A percentile compares a stretch with the other conserved stretches of the same genome.
Conservation (phyloP, 2,888 invertebrate genomes). For the Theodoxus fluviatilis region DNA sequence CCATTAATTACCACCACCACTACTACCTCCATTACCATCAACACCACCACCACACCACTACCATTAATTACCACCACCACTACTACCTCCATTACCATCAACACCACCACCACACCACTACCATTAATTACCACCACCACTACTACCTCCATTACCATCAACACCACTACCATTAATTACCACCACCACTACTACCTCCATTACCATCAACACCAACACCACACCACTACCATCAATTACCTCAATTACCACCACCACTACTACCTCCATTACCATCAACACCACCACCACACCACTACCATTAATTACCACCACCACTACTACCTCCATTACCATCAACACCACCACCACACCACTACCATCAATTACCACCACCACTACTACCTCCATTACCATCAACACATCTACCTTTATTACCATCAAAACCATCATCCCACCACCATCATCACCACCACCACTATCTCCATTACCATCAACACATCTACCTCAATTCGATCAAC, state of each 20-base stretch:
- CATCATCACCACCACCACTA: conserved; percentile 27
- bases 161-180: background rate
- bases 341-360: conserved; percentile 12
- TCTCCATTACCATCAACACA: conserved; percentile 22
- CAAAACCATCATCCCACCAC: conserved; percentile 25
- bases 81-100: conserved; percentile 28
- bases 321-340: background rate
- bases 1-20: conserved; percentile 23
- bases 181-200: background rate
- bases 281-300: conserved; percentile 11
- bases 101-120: conserved; percentile 23
- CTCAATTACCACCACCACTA: conserved; percentile 19
- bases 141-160: conserved; percentile 25
- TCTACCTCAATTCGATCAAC: conserved; percentile 26
- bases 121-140: conserved; percentile 21
- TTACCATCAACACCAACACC: background rate
- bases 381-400: conserved; percentile 23
- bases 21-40: conserved; percentile 28
- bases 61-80: conserved; percentile 23
- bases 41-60: conserved; percentile 28
- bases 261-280: conserved; percentile 23
- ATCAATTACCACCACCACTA: conserved; percentile 20
- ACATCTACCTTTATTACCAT: conserved; percentile 18
- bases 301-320: background rate
- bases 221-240: conserved; percentile 18